Conservation (phyloP, 2,888 invertebrate genomes). For the Drosophila leonis region DNA sequence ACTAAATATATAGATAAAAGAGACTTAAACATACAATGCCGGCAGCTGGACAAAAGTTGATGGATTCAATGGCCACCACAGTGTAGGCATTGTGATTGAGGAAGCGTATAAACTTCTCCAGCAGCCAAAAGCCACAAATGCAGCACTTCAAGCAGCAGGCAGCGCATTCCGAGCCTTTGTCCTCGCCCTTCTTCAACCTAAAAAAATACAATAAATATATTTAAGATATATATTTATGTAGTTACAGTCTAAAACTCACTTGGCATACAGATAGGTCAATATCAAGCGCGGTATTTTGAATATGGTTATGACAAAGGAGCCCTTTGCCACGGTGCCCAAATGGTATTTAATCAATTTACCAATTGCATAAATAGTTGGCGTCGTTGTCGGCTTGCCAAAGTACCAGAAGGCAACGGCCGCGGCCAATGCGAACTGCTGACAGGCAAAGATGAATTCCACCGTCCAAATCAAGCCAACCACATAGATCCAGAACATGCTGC, state of each 20-base stretch:
- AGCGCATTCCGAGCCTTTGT: constrained; percentile 91
- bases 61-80: constrained; percentile 96
- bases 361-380: constrained; percentile 87
- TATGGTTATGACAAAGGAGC: constrained; percentile 96
- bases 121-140: constrained; percentile 95
- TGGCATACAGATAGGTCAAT: constrained; percentile 94
- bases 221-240: not conserved
- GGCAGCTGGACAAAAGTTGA: constrained; percentile 95
- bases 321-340: constrained; percentile 97
- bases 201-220: constrained; percentile 46
- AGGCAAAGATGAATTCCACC: constrained; percentile 96
- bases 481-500: constrained; percentile 98
- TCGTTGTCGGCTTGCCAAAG: constrained; percentile 91
- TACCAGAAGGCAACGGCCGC: constrained; percentile 98
- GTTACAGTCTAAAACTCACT: constrained; percentile 87
- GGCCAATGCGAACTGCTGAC: constrained; percentile 97
- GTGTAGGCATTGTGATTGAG: constrained; percentile 98
- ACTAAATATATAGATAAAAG: not conserved
- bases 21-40: constrained; percentile 89
- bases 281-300: constrained; percentile 96
- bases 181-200: constrained; percentile 89
- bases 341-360: constrained; percentile 94
- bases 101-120: constrained; percentile 96
- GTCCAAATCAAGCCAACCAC: constrained; percentile 96
- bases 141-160: constrained; percentile 92